Conservation (phyloP, 2,888 invertebrate species). For the Oligia strigilis region DNA sequence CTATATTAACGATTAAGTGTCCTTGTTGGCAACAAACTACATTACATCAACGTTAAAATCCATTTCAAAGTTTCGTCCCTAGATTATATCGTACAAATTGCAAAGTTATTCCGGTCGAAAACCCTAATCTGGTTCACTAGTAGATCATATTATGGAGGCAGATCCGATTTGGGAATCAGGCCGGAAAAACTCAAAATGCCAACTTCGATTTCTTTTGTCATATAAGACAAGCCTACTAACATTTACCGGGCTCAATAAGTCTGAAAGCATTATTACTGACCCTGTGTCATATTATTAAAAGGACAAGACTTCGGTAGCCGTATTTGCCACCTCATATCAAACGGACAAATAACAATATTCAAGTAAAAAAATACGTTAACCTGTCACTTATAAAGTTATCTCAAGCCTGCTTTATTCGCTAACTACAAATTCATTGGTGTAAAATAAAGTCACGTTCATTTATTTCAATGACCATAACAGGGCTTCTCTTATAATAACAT, state of each 20-base stretch:
- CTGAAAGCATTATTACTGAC: conserved; percentile 1
- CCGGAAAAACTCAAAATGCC: neutral
- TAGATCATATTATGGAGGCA: neutral
- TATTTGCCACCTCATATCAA: conserved; percentile 3
- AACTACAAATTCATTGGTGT: conserved; percentile 28
- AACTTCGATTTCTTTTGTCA: neutral
- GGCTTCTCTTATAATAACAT: conserved; percentile 36
- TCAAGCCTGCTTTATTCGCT: conserved; percentile 18
- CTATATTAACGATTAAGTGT: too few relatives aligned
- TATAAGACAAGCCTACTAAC: neutral
- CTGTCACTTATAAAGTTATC: conserved; percentile 23
- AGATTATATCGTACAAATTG: neutral
- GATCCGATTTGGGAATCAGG: neutral
- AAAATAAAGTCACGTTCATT: conserved; percentile 27
- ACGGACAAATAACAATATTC: conserved; percentile 29
- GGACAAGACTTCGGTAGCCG: neutral
- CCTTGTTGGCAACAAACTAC: too few relatives aligned
- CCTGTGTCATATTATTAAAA: neutral
- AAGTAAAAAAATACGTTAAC: conserved; percentile 17
- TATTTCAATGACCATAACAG: conserved; percentile 34
- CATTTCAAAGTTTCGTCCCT: too few relatives aligned
- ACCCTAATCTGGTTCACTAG: too few relatives aligned
- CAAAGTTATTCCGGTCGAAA: neutral
- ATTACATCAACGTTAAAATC: too few relatives aligned
- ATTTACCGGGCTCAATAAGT: neutral